Evolutionary conservation across 2,797 vertebrate genomes (phyloP).

Genomic region (Xenopus petersii): DNA sequence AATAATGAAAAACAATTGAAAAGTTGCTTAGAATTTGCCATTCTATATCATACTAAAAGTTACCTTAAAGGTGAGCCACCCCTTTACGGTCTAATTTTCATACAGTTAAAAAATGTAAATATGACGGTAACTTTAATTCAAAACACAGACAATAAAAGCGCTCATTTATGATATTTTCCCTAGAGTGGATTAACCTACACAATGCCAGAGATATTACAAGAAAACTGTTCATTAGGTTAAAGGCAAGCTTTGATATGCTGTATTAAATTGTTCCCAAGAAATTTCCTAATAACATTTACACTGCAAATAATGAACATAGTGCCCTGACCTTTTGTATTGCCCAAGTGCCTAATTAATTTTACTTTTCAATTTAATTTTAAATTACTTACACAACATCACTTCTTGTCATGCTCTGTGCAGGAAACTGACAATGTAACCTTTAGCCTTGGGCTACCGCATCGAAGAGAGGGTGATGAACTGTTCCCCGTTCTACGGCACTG

Average conservation of each 20-base stretch:
- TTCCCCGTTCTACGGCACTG: not conserved
- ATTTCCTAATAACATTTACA: not conserved
- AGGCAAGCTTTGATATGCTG: not conserved
- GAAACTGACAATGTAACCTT: not conserved
- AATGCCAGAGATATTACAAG: too few relatives aligned
- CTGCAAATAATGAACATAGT: not conserved
- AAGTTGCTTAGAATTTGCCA: too few relatives aligned
- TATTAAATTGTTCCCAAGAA: not conserved
- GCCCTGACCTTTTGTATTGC: not conserved
- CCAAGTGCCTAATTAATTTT: slow-evolving; percentile 4
- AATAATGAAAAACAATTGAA: too few relatives aligned
- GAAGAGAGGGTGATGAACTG: not conserved
- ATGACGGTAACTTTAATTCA: too few relatives aligned
- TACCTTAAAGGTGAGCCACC: too few relatives aligned
- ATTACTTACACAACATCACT: not conserved
- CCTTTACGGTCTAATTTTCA: too few relatives aligned
- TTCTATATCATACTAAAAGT: too few relatives aligned
- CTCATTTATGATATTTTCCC: too few relatives aligned
- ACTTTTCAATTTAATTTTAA: not conserved
- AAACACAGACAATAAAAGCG: too few relatives aligned
- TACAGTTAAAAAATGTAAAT: too few relatives aligned
- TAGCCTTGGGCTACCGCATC: not conserved
- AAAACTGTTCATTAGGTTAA: too few relatives aligned
- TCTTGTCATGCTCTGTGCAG: not conserved
- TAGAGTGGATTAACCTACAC: too few relatives aligned